Conservation (phyloP, 2,113 vertebrate species). For the Melanotaenia duboulayi region DNA sequence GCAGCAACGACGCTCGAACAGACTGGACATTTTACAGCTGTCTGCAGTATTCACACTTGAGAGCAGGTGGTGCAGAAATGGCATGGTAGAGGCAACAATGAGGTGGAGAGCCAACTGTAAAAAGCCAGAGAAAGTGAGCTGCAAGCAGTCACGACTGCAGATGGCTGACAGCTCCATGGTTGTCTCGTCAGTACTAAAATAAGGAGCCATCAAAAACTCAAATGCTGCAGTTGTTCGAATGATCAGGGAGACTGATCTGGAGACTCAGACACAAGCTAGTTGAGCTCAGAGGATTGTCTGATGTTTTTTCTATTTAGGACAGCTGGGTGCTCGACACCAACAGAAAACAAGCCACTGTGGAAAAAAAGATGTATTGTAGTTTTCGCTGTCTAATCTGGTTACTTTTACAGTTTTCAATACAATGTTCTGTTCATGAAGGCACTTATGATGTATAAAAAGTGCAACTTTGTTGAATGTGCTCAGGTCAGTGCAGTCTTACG, state of each 20-base stretch:
- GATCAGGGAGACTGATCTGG: conserved; percentile 18
- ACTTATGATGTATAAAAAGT: conserved; percentile 26
- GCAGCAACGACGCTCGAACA: conserved; percentile 23
- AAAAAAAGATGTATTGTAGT: conserved; percentile 3
- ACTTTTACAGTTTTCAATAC: conserved; percentile 11
- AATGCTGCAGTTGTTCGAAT: conserved; percentile 32
- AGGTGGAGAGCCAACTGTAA: conserved; percentile 21
- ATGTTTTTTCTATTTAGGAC: conserved; percentile 26
- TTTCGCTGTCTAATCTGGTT: conserved; percentile 10
- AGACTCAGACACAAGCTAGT: conserved; percentile 13
- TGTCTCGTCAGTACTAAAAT: conserved; percentile 19
- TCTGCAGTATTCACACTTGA: conserved; percentile 42
- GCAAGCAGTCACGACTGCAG: conserved; percentile 41
- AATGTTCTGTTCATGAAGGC: background rate
- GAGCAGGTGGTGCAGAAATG: conserved; percentile 29
- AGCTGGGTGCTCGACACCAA: conserved; percentile 5
- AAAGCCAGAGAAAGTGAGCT: conserved; percentile 30
- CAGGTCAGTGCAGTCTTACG: conserved; percentile 50
- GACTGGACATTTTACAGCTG: conserved; percentile 41
- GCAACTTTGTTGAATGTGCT: conserved; percentile 17
- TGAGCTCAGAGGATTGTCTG: conserved; percentile 24
- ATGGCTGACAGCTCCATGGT: conserved; percentile 21
- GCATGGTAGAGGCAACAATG: conserved; percentile 27
- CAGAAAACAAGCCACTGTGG: conserved; percentile 9
- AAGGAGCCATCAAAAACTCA: conserved; percentile 34